These are phyloP conservation scores for Chalcosyrphus nemorum DNA, from an alignment of 2,888 invertebrate species.

Conservation along the genomic window DNA sequence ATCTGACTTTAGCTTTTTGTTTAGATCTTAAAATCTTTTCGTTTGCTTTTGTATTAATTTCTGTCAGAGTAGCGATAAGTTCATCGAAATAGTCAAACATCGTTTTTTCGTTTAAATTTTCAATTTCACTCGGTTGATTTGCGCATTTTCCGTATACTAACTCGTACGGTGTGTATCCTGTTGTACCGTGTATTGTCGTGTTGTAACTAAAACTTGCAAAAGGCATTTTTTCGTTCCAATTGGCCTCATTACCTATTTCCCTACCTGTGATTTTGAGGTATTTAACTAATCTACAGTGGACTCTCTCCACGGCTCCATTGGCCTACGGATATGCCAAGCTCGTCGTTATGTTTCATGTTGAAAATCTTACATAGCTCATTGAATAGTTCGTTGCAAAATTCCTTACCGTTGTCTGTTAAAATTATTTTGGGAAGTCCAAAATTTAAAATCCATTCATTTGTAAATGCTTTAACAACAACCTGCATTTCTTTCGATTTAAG, in stretches of 20 bases:
- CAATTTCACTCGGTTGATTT: slow-evolving; percentile 18
- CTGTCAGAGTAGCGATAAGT: not conserved
- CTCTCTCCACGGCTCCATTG: slow-evolving; percentile 6
- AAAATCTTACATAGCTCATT: not conserved
- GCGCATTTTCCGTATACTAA: slow-evolving; percentile 9
- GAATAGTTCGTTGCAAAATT: slow-evolving; percentile 15
- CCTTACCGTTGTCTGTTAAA: not conserved
- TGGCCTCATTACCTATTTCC: not conserved
- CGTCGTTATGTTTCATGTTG: slow-evolving; percentile 5
- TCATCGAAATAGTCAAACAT: slow-evolving; percentile 19
- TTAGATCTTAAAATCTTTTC: not conserved
- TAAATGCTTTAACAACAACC: no score
- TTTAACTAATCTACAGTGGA: slow-evolving; percentile 4
- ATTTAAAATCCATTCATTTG: no score
- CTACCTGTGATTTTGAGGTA: slow-evolving; percentile 10
- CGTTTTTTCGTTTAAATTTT: not conserved
- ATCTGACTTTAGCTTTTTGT: not conserved
- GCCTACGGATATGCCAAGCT: slow-evolving; percentile 1
- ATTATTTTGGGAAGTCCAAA: slow-evolving; percentile 2
- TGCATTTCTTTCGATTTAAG: no score
- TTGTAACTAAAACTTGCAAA: slow-evolving; percentile 20
- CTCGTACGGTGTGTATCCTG: slow-evolving; percentile 10
- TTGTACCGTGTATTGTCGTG: slow-evolving; percentile 14
- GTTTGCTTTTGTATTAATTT: not conserved
- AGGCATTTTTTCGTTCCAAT: slow-evolving; percentile 1